phyloP scores from a whole-genome alignment of 2,888 invertebrate species.

The Heliconius cydno region DNA sequence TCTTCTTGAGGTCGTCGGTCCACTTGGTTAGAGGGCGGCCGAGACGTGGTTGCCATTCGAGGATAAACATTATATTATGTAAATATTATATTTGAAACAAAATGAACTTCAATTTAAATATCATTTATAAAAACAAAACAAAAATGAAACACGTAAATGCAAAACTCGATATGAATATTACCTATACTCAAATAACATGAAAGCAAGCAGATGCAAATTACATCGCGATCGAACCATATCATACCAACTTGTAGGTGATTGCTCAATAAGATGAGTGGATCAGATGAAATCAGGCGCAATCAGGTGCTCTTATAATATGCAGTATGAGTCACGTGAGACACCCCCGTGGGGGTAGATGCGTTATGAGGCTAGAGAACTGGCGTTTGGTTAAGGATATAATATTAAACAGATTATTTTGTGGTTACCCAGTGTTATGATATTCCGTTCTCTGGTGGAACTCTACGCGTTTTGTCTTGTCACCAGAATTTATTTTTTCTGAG shows the following conservation, averaged over 20 bases:
- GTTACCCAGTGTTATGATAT: background rate
- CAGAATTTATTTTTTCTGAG: background rate
- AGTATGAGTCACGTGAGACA: slow-evolving; percentile 51
- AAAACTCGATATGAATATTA: slow-evolving; percentile 3
- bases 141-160: background rate
- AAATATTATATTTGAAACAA: no score
- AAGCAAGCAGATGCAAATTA: slow-evolving; percentile 18
- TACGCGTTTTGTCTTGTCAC: background rate
- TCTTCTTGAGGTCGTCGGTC: no score
- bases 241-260: slow-evolving; percentile 38
- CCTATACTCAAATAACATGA: background rate
- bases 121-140: background rate
- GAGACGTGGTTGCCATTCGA: no score
- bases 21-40: no score
- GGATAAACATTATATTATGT: no score
- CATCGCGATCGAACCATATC: slow-evolving; percentile 8
- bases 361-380: slow-evolving; percentile 53
- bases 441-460: background rate
- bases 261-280: slow-evolving; percentile 67
- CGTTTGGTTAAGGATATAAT: background rate
- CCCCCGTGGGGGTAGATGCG: slow-evolving; percentile 58
- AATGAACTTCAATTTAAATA: no score
- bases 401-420: no score
- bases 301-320: slow-evolving; percentile 71
- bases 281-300: slow-evolving; percentile 79